A percentile compares a stretch with the other conserved stretches of the same genome.
Conservation (phyloP, 2,888 invertebrate genomes). For the Xestia xanthographa region DNA sequence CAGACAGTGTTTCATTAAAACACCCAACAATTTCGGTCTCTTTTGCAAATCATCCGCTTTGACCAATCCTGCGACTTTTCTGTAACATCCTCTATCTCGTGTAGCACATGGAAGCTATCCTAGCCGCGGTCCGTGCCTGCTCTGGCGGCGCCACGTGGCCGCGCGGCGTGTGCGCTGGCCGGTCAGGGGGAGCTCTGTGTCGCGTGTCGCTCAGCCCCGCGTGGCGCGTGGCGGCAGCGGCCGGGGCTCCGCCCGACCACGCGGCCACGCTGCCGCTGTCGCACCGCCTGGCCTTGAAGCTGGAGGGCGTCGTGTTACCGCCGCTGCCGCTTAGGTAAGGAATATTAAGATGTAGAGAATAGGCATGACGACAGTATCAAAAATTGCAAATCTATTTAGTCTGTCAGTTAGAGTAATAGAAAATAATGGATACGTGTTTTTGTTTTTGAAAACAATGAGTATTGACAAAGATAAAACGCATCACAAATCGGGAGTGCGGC, state of each 20-base stretch:
- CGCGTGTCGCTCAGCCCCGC: constrained; percentile 86
- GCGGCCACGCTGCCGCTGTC: constrained; percentile 96
- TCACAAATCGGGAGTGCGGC: too few species aligned
- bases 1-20: neutral
- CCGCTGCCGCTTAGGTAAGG: constrained; percentile 92
- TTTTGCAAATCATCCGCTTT: neutral
- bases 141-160: constrained; percentile 94
- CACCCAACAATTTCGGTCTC: too few species aligned
- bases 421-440: too few species aligned
- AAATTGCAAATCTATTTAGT: too few species aligned
- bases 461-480: too few species aligned
- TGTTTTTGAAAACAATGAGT: too few species aligned
- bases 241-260: constrained; percentile 93
- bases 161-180: constrained; percentile 95
- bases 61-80: neutral
- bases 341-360: too few species aligned
- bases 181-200: constrained; percentile 92
- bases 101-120: constrained; percentile 81
- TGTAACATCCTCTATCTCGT: rapidly evolving
- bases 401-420: too few species aligned
- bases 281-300: constrained; percentile 96
- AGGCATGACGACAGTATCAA: too few species aligned
- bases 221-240: constrained; percentile 83
- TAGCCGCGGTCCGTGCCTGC: constrained; percentile 85
- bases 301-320: constrained; percentile 85